Conservation (phyloP, 2,888 invertebrate genomes). For the Ceramica pisi region DNA sequence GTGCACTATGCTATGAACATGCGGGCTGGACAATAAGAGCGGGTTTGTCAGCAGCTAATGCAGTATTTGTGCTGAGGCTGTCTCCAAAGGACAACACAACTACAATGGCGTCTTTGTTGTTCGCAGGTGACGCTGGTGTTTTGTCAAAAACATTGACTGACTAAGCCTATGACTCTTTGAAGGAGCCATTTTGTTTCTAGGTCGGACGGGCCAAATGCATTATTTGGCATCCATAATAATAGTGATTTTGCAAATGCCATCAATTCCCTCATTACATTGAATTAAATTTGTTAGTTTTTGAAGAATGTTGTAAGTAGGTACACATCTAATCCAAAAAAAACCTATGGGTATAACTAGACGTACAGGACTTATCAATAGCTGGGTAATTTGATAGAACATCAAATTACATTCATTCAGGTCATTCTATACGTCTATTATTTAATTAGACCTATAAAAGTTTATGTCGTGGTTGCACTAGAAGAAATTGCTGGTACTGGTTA, state of each 20-base stretch:
- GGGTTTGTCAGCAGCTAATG: slow-evolving; percentile 27
- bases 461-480: slow-evolving; percentile 13
- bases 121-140: slow-evolving; percentile 24
- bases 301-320: background rate
- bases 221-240: background rate
- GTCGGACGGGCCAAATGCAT: background rate
- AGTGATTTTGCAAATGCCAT: background rate
- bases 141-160: slow-evolving; percentile 31
- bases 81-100: slow-evolving; percentile 1
- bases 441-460: slow-evolving; percentile 7
- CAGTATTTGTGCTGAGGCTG: slow-evolving; percentile 11
- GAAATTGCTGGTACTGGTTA: background rate
- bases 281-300: background rate
- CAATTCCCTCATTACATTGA: background rate
- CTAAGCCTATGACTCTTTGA: background rate
- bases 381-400: slow-evolving; percentile 1
- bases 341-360: too few relatives aligned
- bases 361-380: background rate
- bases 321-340: background rate
- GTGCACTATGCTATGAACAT: slow-evolving; percentile 18
- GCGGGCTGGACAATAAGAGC: slow-evolving; percentile 46
- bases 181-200: background rate
- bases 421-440: slow-evolving; percentile 18
- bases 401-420: slow-evolving; percentile 7
- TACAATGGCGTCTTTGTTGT: slow-evolving; percentile 20